phyloP scores from a whole-genome alignment of 2,888 invertebrate genomes.

The Orthosia cruda region DNA sequence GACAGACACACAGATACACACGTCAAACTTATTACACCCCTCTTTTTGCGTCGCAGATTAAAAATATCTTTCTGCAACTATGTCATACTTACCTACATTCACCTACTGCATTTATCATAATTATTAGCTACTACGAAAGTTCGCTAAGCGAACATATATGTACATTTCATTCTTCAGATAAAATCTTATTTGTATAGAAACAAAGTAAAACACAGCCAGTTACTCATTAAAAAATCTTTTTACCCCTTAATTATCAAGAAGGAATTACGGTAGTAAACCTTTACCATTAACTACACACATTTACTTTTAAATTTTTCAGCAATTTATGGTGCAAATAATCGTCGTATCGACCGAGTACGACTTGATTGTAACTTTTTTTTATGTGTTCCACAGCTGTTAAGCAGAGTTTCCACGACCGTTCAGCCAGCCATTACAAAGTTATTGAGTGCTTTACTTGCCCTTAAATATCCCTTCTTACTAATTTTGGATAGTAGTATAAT shows the following conservation, averaged over 20 bases:
- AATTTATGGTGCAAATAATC: slow-evolving; percentile 28
- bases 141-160: too few species aligned
- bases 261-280: slow-evolving; percentile 4
- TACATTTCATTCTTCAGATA: too few species aligned
- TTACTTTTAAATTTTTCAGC: slow-evolving; percentile 27
- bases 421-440: slow-evolving; percentile 61
- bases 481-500: slow-evolving; percentile 42
- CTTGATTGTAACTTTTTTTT: slow-evolving; percentile 58
- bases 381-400: slow-evolving; percentile 60
- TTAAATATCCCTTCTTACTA: slow-evolving; percentile 37
- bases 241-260: neutral
- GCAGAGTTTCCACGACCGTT: slow-evolving; percentile 42
- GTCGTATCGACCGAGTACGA: slow-evolving; percentile 11
- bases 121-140: too few species aligned
- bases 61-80: neutral
- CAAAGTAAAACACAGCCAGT: slow-evolving; percentile 8
- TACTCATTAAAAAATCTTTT: neutral
- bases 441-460: slow-evolving; percentile 57
- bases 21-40: too few species aligned
- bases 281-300: slow-evolving; percentile 5
- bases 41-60: too few species aligned
- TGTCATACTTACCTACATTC: neutral
- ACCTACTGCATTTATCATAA: neutral
- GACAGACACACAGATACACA: too few species aligned
- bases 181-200: neutral